Base-by-base conservation (phyloP, 2,113 vertebrate genomes). In the Pterophyllum scalare region DNA sequence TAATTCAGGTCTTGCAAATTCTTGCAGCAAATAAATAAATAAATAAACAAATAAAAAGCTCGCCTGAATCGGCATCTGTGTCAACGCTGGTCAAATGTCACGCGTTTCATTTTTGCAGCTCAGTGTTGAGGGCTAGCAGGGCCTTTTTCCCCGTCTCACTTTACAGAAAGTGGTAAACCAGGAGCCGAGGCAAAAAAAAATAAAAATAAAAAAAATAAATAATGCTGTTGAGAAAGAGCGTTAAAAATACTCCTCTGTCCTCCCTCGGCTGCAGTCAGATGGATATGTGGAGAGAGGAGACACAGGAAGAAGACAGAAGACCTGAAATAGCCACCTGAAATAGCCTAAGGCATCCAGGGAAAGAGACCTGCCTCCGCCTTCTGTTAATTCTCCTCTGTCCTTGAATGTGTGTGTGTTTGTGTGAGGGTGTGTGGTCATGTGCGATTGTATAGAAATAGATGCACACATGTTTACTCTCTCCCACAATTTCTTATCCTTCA, bases 261-360 rank as follows among this genome's bases (percentile, higher is more conserved):
- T 92, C 90, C 85, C 90, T 83, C 59, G 19, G 90, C 88, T 85
- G 81, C 88, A 88, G 84, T 87, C 86, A 86, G 84, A 87, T 81
- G 76, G 89, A 91, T 88, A 52, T 79, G 86, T 52, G 78, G 80
- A 65, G 84, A 83, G 89, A 79, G 61, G 76, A 88, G 84, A 86
- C 82, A 84, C 67, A 78, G 82, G 83, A 87, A 86, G 86, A 91
- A 92, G 89, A 89, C 81, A 59, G 88, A 82, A 14, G 86, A 91
- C 91, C 91, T 91, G 87, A 92, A 93, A 94, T 89, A 91, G 89
- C 88, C 89, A 91, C 86, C 84, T 91, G 90, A 94, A 93, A 94
- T 89, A 91, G 91, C 92, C 85, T 7, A 28, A 33, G 89, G 91
- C 91, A 85, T 86, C 86, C 83, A 81, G 91, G 91, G 92, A 89